Evolutionary conservation across 2,888 invertebrate genomes (phyloP), one percentile per base, ranked within the genome.

Genomic region (Dasypogon diadema): DNA sequence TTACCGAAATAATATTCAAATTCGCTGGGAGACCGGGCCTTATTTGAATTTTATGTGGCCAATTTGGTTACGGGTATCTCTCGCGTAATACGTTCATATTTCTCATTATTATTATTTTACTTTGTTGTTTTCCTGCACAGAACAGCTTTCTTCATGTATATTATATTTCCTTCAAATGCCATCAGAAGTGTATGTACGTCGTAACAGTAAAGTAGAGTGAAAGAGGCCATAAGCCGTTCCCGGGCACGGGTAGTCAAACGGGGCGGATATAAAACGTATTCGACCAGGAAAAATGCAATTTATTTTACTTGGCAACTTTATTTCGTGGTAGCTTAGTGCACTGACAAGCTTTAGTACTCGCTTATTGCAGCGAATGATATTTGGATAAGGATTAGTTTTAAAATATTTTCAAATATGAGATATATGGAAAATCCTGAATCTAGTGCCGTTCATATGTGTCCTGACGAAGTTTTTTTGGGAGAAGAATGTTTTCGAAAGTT

Each of bases 11-110:
- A 65, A 65, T 65, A 65, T 65, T 65, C 46, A 46, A 65, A 65
- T 65, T 46, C 24, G 24, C 2, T 26, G 46, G 18, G 46, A 46
- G 14, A 6, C 46, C n/a, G 63, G 42, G 63, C 63, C 63, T 63
- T 63, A 63, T 63, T 63, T 63, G 46, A 46, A 65, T 65, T 65
- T 65, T 65, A 65, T 65, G 46, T 18, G 65, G 48, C 65, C 46
- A 65, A 65, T 65, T 46, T 65, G 65, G 22, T 65, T 65, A 46
- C 14, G 65, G 65, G 58, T 30, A 8, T n/a, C 46, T 24, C 46
- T 22, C 24, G 51, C 51, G 21, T 21, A 21, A 51, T 16, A 51
- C 65, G 26, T 46, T 24, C 65, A 65, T 65, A 65, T 65, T 46
- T 46, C 65, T 65, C 65, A 46, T 65, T 65, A 65, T 65, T 65